Conservation (phyloP, 2,888 invertebrate genomes). For the Morpho deidamia region DNA sequence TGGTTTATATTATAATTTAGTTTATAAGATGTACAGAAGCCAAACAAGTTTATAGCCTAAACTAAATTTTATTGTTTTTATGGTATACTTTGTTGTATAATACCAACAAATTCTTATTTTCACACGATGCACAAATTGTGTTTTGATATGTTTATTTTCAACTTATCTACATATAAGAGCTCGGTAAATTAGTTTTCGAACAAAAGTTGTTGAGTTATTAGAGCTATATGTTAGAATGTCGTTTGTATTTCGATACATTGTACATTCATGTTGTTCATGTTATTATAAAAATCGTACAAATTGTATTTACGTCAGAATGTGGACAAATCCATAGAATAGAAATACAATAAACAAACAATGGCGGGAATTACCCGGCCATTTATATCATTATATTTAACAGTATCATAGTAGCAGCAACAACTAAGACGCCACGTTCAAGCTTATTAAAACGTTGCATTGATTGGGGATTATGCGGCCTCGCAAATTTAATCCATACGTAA, state of each 20-base stretch:
- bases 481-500: constrained; percentile 13
- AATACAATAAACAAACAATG: too few species aligned
- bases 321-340: too few species aligned
- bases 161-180: too few species aligned
- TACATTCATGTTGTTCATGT: too few species aligned
- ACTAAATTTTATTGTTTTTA: too few species aligned
- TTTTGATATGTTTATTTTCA: not conserved
- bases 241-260: not conserved
- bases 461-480: constrained; percentile 10
- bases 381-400: not conserved
- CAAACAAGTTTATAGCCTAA: too few species aligned
- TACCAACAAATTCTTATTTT: not conserved
- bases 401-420: too few species aligned
- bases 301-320: too few species aligned
- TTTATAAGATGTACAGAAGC: too few species aligned
- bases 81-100: not conserved
- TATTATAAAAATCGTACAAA: too few species aligned
- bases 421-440: not conserved
- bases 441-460: constrained; percentile 12
- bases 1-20: too few species aligned
- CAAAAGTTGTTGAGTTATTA: not conserved
- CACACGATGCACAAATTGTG: not conserved
- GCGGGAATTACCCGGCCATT: not conserved
- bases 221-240: not conserved
- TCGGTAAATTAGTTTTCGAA: not conserved